Base-by-base conservation (phyloP, 2,113 vertebrate genomes). In the Helogale parvula region DNA sequence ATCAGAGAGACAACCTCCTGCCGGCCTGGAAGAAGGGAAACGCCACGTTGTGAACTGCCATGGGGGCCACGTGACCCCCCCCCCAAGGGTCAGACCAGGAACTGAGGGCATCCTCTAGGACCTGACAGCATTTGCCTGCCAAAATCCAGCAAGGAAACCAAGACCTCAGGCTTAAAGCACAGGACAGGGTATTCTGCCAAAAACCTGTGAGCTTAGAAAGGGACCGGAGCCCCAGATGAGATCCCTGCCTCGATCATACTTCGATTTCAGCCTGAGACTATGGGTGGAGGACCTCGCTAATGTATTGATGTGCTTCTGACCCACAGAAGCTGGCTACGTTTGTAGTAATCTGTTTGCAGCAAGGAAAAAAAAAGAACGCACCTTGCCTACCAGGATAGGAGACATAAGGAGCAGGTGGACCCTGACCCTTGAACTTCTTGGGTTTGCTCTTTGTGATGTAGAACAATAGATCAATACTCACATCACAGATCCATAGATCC, bases 21-120 rank as follows among this genome's bases (percentile, higher is more conserved):
- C 7, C 3, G 31, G 57, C 23, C 33, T 80, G 23, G 33, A 83
- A 57, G 41, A 21, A 29, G 7, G 33, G 38, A 47, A 83, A 0
- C 5, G 33, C 47, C 0, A 2, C 17, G 11, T 1, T 41, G 29
- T 25, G 47, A 91, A n/a, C 27, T 10, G 2, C 8, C 11, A 16
- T 0, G 0, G 16, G 35, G 29, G 16, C 0, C 74, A 17, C 38
- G 11, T 9, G 9, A 3, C n/a, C n/a, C n/a, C n/a, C n/a, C n/a
- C n/a, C n/a, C n/a, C n/a, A n/a, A n/a, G n/a, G n/a, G n/a, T n/a
- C n/a, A n/a, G n/a, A n/a, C 47, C 35, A 29, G 33, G 25, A 76
- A 25, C 3, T 25, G 1, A 3, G 4, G 35, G 69, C 38, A 81
- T 16, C 25, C 33, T 86, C 76, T 57, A 27, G 35, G 10, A 82